Conservation (phyloP, 2,113 vertebrate genomes). For the Varanus komodoensis region DNA sequence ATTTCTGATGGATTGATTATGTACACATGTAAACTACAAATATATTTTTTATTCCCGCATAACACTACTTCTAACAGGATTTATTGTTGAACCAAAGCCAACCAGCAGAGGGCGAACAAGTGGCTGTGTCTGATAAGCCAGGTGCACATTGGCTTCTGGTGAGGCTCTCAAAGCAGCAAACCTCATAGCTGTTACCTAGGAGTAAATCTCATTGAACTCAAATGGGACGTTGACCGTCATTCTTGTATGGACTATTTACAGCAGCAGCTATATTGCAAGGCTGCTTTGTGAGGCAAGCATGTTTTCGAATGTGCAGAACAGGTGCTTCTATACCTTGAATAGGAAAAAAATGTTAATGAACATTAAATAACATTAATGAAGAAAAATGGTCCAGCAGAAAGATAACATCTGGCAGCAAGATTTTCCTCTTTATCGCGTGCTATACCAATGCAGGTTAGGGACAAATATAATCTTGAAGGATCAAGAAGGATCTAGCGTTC, state of each 20-base stretch:
- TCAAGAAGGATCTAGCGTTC: neutral
- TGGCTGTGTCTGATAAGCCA: neutral
- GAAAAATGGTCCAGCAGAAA: neutral
- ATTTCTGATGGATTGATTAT: neutral
- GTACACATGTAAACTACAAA: neutral
- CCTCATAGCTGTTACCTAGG: neutral
- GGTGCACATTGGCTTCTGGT: too few relatives aligned
- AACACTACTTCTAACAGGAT: neutral
- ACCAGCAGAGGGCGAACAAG: slow-evolving; percentile 5
- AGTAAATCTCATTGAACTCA: neutral
- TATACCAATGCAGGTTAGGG: neutral
- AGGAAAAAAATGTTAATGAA: neutral
- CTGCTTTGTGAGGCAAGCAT: neutral
- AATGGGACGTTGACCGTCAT: neutral
- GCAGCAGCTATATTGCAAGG: neutral
- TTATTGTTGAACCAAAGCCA: neutral
- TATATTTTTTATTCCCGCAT: neutral
- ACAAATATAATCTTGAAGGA: neutral
- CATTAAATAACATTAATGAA: neutral
- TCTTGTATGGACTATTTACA: neutral
- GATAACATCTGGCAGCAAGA: neutral
- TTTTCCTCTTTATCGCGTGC: neutral
- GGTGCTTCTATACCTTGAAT: neutral
- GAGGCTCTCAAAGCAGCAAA: neutral
- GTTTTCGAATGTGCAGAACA: neutral